These are phyloP conservation scores for Andricus grossulariae DNA, from an alignment of 1,140 invertebrate species.

Conservation along the genomic window DNA sequence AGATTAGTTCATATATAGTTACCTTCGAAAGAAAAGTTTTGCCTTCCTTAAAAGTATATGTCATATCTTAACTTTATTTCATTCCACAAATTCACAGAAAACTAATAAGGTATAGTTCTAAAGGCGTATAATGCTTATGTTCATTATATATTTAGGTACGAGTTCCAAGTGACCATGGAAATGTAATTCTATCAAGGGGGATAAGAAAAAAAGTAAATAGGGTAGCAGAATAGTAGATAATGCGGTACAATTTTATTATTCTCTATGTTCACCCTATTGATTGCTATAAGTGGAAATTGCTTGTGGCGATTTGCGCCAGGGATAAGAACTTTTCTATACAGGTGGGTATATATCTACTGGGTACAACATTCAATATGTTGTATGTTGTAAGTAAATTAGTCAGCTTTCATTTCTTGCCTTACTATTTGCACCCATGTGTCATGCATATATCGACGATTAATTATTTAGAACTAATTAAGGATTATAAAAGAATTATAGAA, in stretches of 20 bases:
- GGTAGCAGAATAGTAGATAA: neutral
- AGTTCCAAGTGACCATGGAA: neutral
- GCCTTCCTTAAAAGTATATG: too few species aligned
- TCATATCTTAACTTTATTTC: too few species aligned
- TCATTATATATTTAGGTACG: neutral
- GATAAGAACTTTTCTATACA: slow-evolving; percentile 13
- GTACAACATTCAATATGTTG: neutral
- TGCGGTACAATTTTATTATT: slow-evolving; percentile 8
- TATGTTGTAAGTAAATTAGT: neutral
- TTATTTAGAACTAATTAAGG: too few species aligned
- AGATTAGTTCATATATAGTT: too few species aligned
- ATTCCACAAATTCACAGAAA: neutral
- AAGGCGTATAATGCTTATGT: neutral
- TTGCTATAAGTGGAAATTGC: slow-evolving; percentile 10
- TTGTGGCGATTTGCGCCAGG: slow-evolving; percentile 1
- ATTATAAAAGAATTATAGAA: too few species aligned
- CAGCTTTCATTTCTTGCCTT: neutral
- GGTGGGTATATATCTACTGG: neutral
- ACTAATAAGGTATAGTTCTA: neutral
- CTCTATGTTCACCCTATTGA: neutral
- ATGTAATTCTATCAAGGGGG: neutral
- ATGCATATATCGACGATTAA: too few species aligned
- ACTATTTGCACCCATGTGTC: too few species aligned
- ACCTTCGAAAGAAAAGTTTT: too few species aligned
- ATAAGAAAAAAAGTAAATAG: neutral